phyloP scores from a whole-genome alignment of 2,797 vertebrate species.

The Triplophysa yarkandensis region DNA sequence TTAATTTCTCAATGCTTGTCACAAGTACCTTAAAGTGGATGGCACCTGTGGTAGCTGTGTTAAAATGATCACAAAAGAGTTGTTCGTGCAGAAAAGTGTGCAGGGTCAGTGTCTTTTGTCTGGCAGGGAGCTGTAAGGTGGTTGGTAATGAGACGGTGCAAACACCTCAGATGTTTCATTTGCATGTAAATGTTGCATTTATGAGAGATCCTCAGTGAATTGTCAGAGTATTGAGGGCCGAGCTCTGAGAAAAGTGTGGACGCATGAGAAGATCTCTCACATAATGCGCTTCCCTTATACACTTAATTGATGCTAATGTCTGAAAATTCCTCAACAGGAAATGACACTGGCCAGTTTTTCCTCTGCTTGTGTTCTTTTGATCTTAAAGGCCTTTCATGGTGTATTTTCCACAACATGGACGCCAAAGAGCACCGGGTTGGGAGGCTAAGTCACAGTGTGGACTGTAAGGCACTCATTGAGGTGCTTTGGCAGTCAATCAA shows the following conservation, averaged over 20 bases:
- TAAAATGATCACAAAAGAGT: too few relatives aligned
- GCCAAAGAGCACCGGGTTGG: constrained; percentile 17
- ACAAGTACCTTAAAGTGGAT: too few relatives aligned
- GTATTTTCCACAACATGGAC: constrained; percentile 39
- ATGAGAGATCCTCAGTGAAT: constrained; percentile 24
- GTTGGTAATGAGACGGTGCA: constrained; percentile 38
- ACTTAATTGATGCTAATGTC: constrained; percentile 44
- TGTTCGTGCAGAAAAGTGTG: too few relatives aligned
- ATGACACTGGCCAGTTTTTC: constrained; percentile 19
- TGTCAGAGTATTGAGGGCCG: constrained; percentile 22
- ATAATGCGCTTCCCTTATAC: constrained; percentile 21
- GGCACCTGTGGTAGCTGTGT: too few relatives aligned
- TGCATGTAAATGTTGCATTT: constrained; percentile 30
- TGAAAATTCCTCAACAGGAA: constrained; percentile 42
- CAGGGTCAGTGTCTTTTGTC: too few relatives aligned
- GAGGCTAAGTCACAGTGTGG: constrained; percentile 34
- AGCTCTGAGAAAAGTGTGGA: background rate
- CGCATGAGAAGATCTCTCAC: constrained; percentile 19
- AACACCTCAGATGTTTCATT: constrained; percentile 38
- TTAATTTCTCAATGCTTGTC: too few relatives aligned
- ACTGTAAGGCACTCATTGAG: constrained; percentile 59
- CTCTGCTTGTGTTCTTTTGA: constrained; percentile 22
- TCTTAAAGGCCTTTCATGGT: constrained; percentile 35
- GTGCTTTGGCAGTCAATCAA: constrained; percentile 68
- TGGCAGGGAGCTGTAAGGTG: background rate